Percentiles rank a stretch among this genome's conserved stretches.
Evolutionary conservation across 2,797 vertebrate species (phyloP).

Genomic region (Odontamblyopus rebecca): DNA sequence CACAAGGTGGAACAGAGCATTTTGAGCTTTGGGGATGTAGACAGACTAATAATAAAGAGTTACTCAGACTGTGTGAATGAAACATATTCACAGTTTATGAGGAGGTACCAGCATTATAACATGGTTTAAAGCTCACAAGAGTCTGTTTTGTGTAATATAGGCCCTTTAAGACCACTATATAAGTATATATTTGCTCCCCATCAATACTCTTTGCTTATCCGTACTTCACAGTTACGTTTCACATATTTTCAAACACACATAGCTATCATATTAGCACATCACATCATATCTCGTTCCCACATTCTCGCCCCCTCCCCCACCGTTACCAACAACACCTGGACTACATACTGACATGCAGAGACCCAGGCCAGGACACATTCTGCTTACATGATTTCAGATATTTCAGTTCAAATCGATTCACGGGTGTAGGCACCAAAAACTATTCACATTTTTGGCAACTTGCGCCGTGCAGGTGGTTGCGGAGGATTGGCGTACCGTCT

Average conservation of each 20-base stretch:
- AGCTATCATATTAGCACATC: neutral
- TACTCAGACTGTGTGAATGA: too few species aligned
- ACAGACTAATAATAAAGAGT: too few species aligned
- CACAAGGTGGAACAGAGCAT: too few species aligned
- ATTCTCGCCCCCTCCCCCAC: constrained; percentile 2
- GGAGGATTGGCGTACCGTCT: neutral
- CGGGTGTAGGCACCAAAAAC: neutral
- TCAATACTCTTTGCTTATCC: neutral
- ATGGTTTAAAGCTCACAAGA: too few species aligned
- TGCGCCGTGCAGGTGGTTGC: neutral
- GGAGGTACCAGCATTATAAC: too few species aligned
- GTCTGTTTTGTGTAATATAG: too few species aligned
- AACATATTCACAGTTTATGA: too few species aligned
- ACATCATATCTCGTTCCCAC: neutral
- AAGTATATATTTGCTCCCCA: too few species aligned
- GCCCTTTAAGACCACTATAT: too few species aligned
- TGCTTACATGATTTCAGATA: neutral
- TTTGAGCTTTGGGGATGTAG: too few species aligned
- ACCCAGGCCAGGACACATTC: neutral
- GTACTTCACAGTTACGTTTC: neutral
- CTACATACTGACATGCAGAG: neutral
- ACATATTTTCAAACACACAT: neutral
- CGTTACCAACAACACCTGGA: neutral
- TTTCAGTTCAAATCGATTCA: neutral
- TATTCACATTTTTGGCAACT: neutral